Base-by-base conservation (phyloP, 2,797 vertebrate species). In the Coregonus ussuriensis region DNA sequence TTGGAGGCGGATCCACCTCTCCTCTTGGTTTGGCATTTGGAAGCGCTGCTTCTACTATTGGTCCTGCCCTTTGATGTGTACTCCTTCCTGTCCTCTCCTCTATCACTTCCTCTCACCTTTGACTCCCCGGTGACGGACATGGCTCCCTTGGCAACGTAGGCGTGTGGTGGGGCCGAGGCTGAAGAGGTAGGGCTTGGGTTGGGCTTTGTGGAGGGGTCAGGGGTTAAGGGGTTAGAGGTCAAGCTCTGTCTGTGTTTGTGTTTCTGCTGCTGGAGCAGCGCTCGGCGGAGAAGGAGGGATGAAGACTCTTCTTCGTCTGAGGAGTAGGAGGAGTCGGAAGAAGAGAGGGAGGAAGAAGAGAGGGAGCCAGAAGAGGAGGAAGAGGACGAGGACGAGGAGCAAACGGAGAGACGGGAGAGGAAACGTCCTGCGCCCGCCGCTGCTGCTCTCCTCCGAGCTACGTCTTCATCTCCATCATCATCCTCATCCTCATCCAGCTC, bases 271-370 rank as follows among this genome's bases (percentile, higher is more conserved):
- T 97, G 96, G 85, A 99, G 94, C 87, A 98, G 92, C 4, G 97
- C 93, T 1, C 97, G 96, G 82, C 95, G 97, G 77, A 99, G 94
- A 90, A 98, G 91, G 11, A 96, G 89, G 0, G 96, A 96, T 54
- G 96, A 96, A 41, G 96, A 96, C 31, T 98, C 98, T 53, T 99
- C 98, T 54, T 99, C 98, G 0, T 98, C 98, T 41, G 97, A 99
- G 79, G 95, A 98, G 83, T 98, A 98, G 0, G 97, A 98, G 21
- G 96, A 97, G 81, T 99, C 98, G 0, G 98, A 97, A 67, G 98
- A 99, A 88, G 96, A 99, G 84, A 98, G 91, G 82, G 97, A 98
- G n/a, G 98, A 99, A 35, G 97, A 97, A 83, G 97, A 98, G 84
- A 96, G 76, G 35, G 98, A 98, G 75, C 97, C 97, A 0, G 98